Base-by-base conservation (phyloP, 2,113 vertebrate genomes). In the Phrynosoma blainvillii region DNA sequence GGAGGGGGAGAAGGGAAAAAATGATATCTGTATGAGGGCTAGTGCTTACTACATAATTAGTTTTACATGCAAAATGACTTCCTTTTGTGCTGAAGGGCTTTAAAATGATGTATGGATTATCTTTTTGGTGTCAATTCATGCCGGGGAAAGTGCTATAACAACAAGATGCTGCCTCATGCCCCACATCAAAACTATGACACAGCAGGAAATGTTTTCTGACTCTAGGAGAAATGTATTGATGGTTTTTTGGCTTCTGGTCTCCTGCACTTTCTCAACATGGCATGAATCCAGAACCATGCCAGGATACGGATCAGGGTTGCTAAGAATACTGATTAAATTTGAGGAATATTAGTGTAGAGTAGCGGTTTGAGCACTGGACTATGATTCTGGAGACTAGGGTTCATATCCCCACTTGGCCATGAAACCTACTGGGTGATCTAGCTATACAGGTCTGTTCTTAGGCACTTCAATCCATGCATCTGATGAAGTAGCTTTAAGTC, bases 141-240 rank as follows among this genome's bases (percentile, higher is more conserved):
- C 40, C 65, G 20, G 71, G 42, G 42, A 52, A 82, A 77, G 13
- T 68, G 80, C 5, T 12, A 66, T 59, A 23, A 59, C 21, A 74
- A 14, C 30, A 20, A 66, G 21, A 47, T 65, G 79, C 79, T 76
- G 71, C 59, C 86, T 76, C 56, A 75, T 66, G 54, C 56, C 59
- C 79, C n/a, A 23, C 71, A 82, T 68, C 66, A 27, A 77, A 82
- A 52, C 71, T 36, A 47, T 83, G 86, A 88, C 42, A 76, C 59
- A 76, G 86, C 86, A 54, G 80, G 77, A 77, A 83, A 12, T 20
- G n/a, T 32, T 66, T 82, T 32, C 86, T 54, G 80, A 76, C 40
- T 65, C 21, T 30, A 40, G 40, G 73, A 56, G 23, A 62, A 36
- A 65, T 5, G 18, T 47, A 76, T 52, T 82, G 79, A 87, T 23